Base-by-base conservation (phyloP, 2,113 vertebrate genomes). In the Ceyx cyanopectus region DNA sequence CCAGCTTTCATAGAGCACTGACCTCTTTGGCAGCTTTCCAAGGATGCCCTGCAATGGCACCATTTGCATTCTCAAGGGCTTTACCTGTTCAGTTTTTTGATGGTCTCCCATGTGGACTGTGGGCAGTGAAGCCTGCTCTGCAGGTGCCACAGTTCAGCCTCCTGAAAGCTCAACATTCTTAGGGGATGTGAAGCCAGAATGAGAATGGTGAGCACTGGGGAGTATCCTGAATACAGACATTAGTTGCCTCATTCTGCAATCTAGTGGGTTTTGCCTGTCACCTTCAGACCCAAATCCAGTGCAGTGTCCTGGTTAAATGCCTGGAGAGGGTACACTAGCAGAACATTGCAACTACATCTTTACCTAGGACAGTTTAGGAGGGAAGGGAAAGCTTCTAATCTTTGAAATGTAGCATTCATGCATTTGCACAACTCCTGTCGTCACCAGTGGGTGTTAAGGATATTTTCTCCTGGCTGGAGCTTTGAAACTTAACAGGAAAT, bases 401-500 rank as follows among this genome's bases (percentile, higher is more conserved):
- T 65, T 51, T 41, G 10, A 66, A 61, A 37, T 73, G 53, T 34
- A 77, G 48, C 60, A 17, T 77, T 60, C 21, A 3, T 23, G 2
- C 32, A 48, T 63, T 67, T 81, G 61, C 32, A 63, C 30, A 79
- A 22, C 9, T 68, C 45, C 29, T 48, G 22, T 37, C 45, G 29
- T 18, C 75, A 13, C 12, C 57, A 65, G n/a, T 40, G 29, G 26
- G 9, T 70, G 34, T 26, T 70, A 29, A 48, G 9, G 20, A 3
- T 6, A 37, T 93, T 92, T 82, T 61, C 24, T 79, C 30, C 34
- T 62, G 14, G 40, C 20, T 72, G 10, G 6, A 80, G n/a, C 54
- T 92, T 89, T 87, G 69, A 85, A 85, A 69, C 60, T 16, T 58
- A 69, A 45, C 20, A 75, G 46, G 54, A 77, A 93, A 87, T 30